Conservation (phyloP, 2,888 invertebrate genomes). For the Nomada hirtipes region DNA sequence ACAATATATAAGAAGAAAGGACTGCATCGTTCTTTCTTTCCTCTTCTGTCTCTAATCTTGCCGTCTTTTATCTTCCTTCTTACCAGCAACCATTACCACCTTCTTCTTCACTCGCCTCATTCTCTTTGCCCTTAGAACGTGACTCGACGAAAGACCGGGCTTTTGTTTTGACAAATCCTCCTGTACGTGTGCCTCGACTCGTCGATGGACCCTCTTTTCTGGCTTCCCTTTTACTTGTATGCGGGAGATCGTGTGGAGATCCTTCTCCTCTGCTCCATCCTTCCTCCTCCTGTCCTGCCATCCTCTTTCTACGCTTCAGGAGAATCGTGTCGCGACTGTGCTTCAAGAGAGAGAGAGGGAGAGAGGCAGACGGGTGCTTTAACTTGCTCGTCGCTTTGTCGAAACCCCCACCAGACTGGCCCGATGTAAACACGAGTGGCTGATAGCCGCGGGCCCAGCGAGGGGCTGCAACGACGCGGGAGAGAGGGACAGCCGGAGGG, state of each 20-base stretch:
- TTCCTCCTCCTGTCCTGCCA: not conserved
- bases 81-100: not conserved
- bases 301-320: slow-evolving; percentile 1
- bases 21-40: not conserved
- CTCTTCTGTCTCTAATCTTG: not conserved
- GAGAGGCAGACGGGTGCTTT: slow-evolving; percentile 50
- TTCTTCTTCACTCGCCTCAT: slow-evolving; percentile 19
- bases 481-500: slow-evolving; percentile 44
- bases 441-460: slow-evolving; percentile 78
- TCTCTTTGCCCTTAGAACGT: slow-evolving; percentile 74
- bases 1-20: not conserved
- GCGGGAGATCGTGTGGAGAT: slow-evolving; percentile 50
- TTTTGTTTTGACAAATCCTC: slow-evolving; percentile 82
- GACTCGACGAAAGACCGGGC: slow-evolving; percentile 79
- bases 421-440: slow-evolving; percentile 82
- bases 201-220: slow-evolving; percentile 64
- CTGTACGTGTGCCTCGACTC: slow-evolving; percentile 69
- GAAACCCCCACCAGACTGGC: slow-evolving; percentile 68
- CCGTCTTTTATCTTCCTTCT: not conserved
- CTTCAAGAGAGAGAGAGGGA: slow-evolving; percentile 16
- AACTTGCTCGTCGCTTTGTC: slow-evolving; percentile 74
- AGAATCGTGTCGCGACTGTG: slow-evolving; percentile 12
- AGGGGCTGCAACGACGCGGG: slow-evolving; percentile 39
- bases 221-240: slow-evolving; percentile 47
- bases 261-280: slow-evolving; percentile 8